These are phyloP conservation scores for Meloidogyne chitwoodi DNA, from an alignment of 1,140 invertebrate species.

Conservation along the genomic window DNA sequence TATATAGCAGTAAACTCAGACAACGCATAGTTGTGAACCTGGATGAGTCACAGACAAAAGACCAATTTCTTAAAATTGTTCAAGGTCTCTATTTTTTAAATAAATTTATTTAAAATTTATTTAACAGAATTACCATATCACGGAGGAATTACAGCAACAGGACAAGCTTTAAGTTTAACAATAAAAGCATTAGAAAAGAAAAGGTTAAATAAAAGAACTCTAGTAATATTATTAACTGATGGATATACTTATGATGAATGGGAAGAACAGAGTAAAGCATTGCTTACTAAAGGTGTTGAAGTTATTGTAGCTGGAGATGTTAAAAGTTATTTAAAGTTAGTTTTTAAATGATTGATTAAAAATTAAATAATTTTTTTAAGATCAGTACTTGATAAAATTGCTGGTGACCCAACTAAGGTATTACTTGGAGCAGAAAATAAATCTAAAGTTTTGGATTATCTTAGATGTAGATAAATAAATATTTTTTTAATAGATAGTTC, in stretches of 20 bases:
- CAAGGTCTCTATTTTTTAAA: background rate
- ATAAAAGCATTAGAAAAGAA: conserved; percentile 23
- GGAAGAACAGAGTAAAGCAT: background rate
- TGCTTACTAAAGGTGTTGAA: background rate
- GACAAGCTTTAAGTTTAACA: conserved; percentile 9
- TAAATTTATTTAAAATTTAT: background rate
- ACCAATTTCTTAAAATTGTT: conserved; percentile 4
- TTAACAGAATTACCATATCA: conserved; percentile 21
- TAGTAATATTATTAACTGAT: conserved; percentile 24
- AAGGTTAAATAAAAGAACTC: conserved; percentile 12
- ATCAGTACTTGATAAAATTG: conserved; percentile 21
- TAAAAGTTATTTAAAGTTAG: background rate
- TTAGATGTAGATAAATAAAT: conserved; percentile 1
- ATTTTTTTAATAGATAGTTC: too few relatives aligned
- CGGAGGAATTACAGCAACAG: conserved; percentile 22
- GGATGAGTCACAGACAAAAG: conserved; percentile 2
- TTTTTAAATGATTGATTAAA: too few relatives aligned
- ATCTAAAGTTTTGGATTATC: conserved; percentile 6
- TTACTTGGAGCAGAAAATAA: conserved; percentile 16
- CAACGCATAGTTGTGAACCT: conserved; percentile 15
- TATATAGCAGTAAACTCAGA: conserved; percentile 27
- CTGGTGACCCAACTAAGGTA: conserved; percentile 7
- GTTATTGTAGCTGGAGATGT: conserved; percentile 4
- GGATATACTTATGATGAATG: conserved; percentile 18
- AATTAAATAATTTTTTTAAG: background rate